These are phyloP conservation scores for Lophius americanus DNA, from an alignment of 2,797 vertebrate genomes.

Conservation along the genomic window DNA sequence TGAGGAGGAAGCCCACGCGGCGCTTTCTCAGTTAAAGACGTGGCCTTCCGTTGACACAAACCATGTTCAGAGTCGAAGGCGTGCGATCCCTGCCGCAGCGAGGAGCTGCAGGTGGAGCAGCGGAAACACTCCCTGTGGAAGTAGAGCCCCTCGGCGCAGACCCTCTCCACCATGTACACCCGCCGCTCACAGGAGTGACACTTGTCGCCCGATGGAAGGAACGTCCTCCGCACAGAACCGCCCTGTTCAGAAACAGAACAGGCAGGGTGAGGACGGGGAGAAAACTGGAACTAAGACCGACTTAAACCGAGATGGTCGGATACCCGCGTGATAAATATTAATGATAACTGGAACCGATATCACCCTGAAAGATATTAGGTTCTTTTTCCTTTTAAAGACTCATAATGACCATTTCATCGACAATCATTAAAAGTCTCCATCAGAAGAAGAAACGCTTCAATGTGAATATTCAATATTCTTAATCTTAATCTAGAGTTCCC, in stretches of 20 bases:
- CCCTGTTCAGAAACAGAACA: conserved; percentile 74
- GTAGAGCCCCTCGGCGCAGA: conserved; percentile 92
- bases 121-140: conserved; percentile 98
- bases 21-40: no score
- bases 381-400: no score
- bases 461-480: no score
- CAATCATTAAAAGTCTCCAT: no score
- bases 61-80: conserved; percentile 91
- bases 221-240: conserved; percentile 81
- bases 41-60: conserved; percentile 50
- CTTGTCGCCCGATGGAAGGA: conserved; percentile 86
- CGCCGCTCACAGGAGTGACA: conserved; percentile 92
- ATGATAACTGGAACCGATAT: no score
- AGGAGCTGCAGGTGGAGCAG: conserved; percentile 87
- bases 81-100: conserved; percentile 89
- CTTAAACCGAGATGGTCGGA: background rate
- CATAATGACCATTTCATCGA: no score
- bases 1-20: background rate
- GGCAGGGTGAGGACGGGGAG: background rate
- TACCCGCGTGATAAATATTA: no score
- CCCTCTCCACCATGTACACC: conserved; percentile 93
- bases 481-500: no score
- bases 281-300: background rate
- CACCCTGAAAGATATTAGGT: no score
- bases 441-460: no score